These are phyloP conservation scores for Periparus ater DNA, from an alignment of 2,797 vertebrate species.

Conservation along the genomic window DNA sequence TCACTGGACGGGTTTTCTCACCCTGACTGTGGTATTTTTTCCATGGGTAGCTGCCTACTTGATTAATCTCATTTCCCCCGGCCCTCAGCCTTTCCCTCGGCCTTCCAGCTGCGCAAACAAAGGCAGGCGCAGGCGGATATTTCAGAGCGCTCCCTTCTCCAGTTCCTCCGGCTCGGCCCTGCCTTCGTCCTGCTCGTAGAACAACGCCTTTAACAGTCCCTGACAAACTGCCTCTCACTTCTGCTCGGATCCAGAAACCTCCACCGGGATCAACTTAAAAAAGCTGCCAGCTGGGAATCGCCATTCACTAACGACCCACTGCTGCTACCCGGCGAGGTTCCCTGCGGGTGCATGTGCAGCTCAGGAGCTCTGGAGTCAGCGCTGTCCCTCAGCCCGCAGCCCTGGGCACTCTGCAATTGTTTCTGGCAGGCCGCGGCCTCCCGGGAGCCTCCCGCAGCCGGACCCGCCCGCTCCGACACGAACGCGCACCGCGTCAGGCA, in stretches of 20 bases:
- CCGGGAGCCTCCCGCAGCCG: background rate
- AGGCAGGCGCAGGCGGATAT: constrained; percentile 30
- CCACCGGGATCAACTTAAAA: constrained; percentile 25
- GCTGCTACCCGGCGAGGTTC: background rate
- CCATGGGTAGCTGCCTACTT: constrained; percentile 58
- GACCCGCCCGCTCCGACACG: accelerated
- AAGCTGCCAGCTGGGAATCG: background rate
- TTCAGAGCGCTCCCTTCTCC: constrained; percentile 47
- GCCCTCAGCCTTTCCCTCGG: constrained; percentile 19
- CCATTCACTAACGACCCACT: background rate
- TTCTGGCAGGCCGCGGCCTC: background rate
- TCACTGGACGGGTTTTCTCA: constrained; percentile 40
- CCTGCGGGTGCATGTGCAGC: accelerated
- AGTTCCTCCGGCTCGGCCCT: background rate
- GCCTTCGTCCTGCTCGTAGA: constrained; percentile 17
- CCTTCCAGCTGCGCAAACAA: constrained; percentile 73
- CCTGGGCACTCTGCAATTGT: accelerated
- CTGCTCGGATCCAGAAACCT: background rate
- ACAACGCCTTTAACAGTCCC: background rate
- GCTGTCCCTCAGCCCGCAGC: accelerated
- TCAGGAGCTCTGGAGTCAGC: accelerated
- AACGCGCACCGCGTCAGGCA: accelerated
- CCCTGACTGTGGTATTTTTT: constrained; percentile 10
- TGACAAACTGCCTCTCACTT: background rate
- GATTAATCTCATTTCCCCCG: constrained; percentile 64